A percentile compares a stretch with the other conserved stretches of the same genome.
Evolutionary conservation across 2,888 invertebrate species (phyloP).

Genomic region (Desoria tigrina): DNA sequence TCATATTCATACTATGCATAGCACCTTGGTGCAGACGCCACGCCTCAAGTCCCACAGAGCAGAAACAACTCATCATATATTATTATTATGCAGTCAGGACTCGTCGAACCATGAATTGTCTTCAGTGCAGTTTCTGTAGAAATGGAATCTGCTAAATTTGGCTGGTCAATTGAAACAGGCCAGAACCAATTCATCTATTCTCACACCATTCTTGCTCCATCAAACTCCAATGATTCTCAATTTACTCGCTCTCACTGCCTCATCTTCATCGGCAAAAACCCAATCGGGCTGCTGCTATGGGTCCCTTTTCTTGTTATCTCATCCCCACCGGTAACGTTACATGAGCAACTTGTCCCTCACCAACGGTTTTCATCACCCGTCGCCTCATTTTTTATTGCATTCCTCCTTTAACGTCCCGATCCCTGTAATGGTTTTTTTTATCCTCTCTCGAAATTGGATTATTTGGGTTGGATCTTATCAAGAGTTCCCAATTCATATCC

Average conservation of each 20-base stretch:
- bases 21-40: slow-evolving; percentile 12
- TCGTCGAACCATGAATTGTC: background rate
- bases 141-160: background rate
- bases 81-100: slow-evolving; percentile 19
- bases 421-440: no score
- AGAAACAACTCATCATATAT: slow-evolving; percentile 10
- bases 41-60: slow-evolving; percentile 19
- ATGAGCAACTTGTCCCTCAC: background rate
- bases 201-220: slow-evolving; percentile 10
- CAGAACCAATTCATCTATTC: slow-evolving; percentile 21
- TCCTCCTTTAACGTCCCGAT: no score
- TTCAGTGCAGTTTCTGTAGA: slow-evolving; percentile 16
- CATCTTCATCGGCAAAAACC: slow-evolving; percentile 5
- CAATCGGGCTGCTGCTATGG: background rate
- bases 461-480: no score
- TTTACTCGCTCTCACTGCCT: slow-evolving; percentile 33
- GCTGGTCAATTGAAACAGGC: slow-evolving; percentile 31
- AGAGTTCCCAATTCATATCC: no score
- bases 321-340: background rate
- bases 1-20: slow-evolving; percentile 6
- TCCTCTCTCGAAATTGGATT: no score
- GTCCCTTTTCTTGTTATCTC: no score
- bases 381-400: background rate
- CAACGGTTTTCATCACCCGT: background rate
- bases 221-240: slow-evolving; percentile 9